Percentiles rank a stretch among this genome's conserved stretches.
Evolutionary conservation across 2,888 invertebrate genomes (phyloP).

Genomic region (Unio pictorum): DNA sequence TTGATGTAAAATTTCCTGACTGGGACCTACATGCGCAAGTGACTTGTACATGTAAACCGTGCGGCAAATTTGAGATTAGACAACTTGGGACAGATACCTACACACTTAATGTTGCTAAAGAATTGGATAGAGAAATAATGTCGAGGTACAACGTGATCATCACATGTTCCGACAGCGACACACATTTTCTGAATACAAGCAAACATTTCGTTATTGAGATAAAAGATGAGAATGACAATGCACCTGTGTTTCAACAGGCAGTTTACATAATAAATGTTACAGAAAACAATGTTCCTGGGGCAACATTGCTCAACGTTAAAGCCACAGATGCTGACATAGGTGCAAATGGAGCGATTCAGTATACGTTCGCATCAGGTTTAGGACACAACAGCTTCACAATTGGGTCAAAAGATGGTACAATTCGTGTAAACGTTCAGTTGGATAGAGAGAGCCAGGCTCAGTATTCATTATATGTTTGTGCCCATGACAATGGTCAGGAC

Average conservation of each 20-base stretch:
- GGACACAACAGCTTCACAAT: conserved; percentile 20
- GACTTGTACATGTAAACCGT: conserved; percentile 42
- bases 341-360: conserved; percentile 27
- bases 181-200: conserved; percentile 37
- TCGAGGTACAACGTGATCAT: conserved; percentile 72
- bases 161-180: conserved; percentile 75
- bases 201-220: conserved; percentile 70
- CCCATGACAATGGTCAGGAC: conserved; percentile 27
- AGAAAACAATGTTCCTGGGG: conserved; percentile 46
- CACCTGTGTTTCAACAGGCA: conserved; percentile 82
- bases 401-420: conserved; percentile 36
- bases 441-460: conserved; percentile 43
- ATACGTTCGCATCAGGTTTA: conserved; percentile 23
- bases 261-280: conserved; percentile 35
- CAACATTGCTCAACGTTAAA: conserved; percentile 82
- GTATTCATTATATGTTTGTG: conserved; percentile 41
- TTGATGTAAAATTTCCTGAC: conserved; percentile 78
- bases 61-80: conserved; percentile 22
- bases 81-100: conserved; percentile 43
- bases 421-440: conserved; percentile 32
- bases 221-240: conserved; percentile 92
- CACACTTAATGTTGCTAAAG: conserved; percentile 71
- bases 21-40: conserved; percentile 57
- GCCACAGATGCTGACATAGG: conserved; percentile 81
- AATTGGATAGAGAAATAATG: conserved; percentile 53